Conservation (phyloP, 1,140 invertebrate genomes). For the Trichonephila clavata region DNA sequence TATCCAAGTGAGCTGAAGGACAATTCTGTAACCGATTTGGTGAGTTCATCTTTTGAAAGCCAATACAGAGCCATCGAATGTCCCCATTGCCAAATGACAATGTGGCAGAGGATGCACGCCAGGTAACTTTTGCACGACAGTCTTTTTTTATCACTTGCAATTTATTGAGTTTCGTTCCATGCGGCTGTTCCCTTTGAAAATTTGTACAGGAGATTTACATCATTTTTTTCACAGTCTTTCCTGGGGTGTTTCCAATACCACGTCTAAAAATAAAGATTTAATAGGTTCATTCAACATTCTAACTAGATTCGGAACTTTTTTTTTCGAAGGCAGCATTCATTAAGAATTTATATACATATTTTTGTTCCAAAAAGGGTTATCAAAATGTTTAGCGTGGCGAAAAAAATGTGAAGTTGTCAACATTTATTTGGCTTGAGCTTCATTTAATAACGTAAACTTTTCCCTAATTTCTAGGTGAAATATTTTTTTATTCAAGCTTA, state of each 20-base stretch:
- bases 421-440: too few relatives aligned
- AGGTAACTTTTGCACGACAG: not conserved
- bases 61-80: constrained; percentile 41
- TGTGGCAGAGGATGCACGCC: constrained; percentile 45
- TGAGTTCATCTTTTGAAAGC: constrained; percentile 5
- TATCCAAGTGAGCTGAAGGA: constrained; percentile 27
- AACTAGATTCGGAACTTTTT: too few relatives aligned
- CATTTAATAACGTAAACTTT: too few relatives aligned
- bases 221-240: not conserved
- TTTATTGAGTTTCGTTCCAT: not conserved
- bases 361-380: too few relatives aligned
- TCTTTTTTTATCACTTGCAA: not conserved
- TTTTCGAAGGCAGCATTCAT: too few relatives aligned
- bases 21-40: not conserved
- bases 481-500: too few relatives aligned
- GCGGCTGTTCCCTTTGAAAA: not conserved
- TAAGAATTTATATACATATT: too few relatives aligned
- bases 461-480: too few relatives aligned
- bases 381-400: too few relatives aligned
- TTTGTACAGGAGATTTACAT: not conserved
- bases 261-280: constrained; percentile 12
- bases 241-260: not conserved
- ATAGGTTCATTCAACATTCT: not conserved
- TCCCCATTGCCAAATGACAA: constrained; percentile 37
- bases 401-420: too few relatives aligned